Evolutionary conservation across 1,140 invertebrate genomes (phyloP).

Genomic region (Adoxophyes honmai): DNA sequence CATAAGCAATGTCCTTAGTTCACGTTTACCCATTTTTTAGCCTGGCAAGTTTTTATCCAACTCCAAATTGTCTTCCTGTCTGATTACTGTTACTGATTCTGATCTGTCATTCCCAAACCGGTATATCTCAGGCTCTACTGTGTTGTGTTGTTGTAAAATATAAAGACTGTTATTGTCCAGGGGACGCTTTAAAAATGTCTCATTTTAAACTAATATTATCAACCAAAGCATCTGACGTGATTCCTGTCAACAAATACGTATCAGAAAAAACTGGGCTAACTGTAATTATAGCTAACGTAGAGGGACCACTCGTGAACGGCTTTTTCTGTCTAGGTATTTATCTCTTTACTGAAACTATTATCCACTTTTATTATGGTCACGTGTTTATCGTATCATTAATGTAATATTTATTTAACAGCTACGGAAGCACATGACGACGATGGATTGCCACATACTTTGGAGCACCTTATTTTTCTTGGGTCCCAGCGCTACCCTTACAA

Average conservation of each 20-base stretch:
- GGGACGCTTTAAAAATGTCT: constrained; percentile 47
- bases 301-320: constrained; percentile 91
- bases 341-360: neutral
- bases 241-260: constrained; percentile 89
- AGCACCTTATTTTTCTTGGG: constrained; percentile 95
- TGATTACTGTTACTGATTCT: too few species aligned
- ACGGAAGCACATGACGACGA: constrained; percentile 95
- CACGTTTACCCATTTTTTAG: too few species aligned
- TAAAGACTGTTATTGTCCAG: too few species aligned
- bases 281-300: constrained; percentile 88
- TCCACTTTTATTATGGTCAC: neutral
- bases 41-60: too few species aligned
- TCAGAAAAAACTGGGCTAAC: constrained; percentile 88
- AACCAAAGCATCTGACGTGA: constrained; percentile 81
- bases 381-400: neutral
- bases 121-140: too few species aligned
- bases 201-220: constrained; percentile 81
- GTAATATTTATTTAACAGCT: constrained; percentile 76
- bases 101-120: too few species aligned
- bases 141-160: too few species aligned
- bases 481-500: constrained; percentile 94
- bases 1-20: too few species aligned
- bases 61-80: too few species aligned
- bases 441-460: constrained; percentile 94
- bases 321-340: constrained; percentile 90